phyloP scores from a whole-genome alignment of 2,797 vertebrate species.

The Rhynchotus rufescens region DNA sequence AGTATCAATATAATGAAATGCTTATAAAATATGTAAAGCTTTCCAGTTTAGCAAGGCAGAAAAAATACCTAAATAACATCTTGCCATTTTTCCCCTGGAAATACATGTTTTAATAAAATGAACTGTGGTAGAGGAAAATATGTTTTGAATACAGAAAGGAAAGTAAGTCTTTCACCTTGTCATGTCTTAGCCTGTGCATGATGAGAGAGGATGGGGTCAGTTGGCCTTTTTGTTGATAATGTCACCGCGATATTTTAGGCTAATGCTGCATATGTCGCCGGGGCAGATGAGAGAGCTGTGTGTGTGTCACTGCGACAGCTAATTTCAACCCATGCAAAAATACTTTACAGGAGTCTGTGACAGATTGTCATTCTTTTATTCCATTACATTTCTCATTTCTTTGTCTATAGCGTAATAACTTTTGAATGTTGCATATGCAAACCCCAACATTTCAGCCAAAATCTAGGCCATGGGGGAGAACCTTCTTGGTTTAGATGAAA shows the following conservation, averaged over 20 bases:
- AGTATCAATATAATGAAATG: neutral
- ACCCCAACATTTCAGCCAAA: neutral
- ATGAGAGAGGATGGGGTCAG: neutral
- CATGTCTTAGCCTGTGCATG: neutral
- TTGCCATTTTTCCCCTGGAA: neutral
- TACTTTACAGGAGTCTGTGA: neutral
- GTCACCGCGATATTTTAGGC: conserved; percentile 26
- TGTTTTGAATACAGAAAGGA: neutral
- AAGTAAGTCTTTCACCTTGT: neutral
- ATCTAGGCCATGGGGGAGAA: neutral
- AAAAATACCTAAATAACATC: neutral
- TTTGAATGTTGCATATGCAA: neutral
- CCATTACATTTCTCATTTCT: conserved; percentile 19
- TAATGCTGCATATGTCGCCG: neutral
- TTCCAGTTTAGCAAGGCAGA: neutral
- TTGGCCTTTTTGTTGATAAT: conserved; percentile 66
- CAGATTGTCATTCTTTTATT: conserved; percentile 10
- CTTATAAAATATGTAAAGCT: neutral
- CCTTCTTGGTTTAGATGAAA: neutral
- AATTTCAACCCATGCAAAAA: conserved; percentile 38
- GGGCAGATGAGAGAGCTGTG: neutral
- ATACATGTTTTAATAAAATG: neutral
- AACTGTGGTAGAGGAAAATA: neutral
- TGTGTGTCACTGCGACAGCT: neutral
- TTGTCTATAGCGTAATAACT: neutral